Conservation (phyloP, 2,888 invertebrate genomes). For the Nymphalis urticae region DNA sequence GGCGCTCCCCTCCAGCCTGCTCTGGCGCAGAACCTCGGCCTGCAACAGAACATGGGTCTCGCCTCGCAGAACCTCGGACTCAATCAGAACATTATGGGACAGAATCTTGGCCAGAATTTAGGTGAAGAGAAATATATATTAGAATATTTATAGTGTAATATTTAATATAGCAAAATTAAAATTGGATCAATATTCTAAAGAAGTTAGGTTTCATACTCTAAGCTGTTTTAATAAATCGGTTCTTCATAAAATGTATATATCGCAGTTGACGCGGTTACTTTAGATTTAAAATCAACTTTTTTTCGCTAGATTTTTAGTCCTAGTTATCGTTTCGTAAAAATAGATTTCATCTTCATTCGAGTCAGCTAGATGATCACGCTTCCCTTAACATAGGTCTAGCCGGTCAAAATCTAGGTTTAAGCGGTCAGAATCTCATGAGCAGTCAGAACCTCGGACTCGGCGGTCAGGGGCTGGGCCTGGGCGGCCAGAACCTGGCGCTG, state of each 20-base stretch:
- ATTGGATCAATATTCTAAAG: neutral
- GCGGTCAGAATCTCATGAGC: constrained; percentile 54
- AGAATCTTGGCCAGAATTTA: constrained; percentile 67
- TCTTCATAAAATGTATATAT: too few species aligned
- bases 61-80: constrained; percentile 57
- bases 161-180: neutral
- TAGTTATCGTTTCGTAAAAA: too few species aligned
- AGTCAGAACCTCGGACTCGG: constrained; percentile 48
- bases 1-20: constrained; percentile 48
- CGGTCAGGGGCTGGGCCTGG: constrained; percentile 58
- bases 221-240: too few species aligned
- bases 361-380: constrained; percentile 12
- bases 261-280: too few species aligned
- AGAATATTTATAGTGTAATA: too few species aligned
- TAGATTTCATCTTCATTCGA: neutral
- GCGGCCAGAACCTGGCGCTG: constrained; percentile 60
- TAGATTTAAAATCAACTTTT: too few species aligned
- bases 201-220: too few species aligned
- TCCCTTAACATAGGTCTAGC: constrained; percentile 55
- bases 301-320: too few species aligned
- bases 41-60: constrained; percentile 57
- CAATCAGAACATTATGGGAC: constrained; percentile 68
- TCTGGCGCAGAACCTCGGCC: constrained; percentile 42
- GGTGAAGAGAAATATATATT: constrained; percentile 43
- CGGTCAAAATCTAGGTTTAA: constrained; percentile 59